Base-by-base conservation (phyloP, 2,888 invertebrate genomes). In the Zhuqinia jingwanae region DNA sequence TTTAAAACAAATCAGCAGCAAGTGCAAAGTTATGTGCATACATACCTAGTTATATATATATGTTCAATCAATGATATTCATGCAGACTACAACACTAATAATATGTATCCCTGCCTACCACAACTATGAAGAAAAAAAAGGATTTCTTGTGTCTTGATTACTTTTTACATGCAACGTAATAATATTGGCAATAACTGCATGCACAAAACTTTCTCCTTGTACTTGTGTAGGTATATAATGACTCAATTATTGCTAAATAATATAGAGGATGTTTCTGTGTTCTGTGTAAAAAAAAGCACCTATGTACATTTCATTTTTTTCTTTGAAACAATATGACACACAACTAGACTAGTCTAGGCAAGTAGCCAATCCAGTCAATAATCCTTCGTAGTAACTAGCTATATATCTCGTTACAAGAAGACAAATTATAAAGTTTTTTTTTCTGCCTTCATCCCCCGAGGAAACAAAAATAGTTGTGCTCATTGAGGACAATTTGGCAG, bases 401-500 rank as follows among this genome's bases (percentile, higher is more conserved):
- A n/a, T n/a, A n/a, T 15, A 70, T 82, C 82, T 82, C 42, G 83
- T 83, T 83, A 83, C 47, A 50, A 76, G 11, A 50, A 76, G 65
- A 83, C 83, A 83, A 83, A 83, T 83, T 83, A 76, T 60, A 50
- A 76, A 45, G 60, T 36, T 45, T 15, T 77, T 79, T 45, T 79
- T 45, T 70, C 70, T 17, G 1, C 47, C 45, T 13, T 8, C 36
- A 68, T 68, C 27, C 13, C 17, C 45, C 45, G 17, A 68, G 20
- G 17, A n/a, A 68, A 70, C 13, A 70, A 22, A 47, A 27, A 53
- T 25, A 22, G 42, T 60, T 76, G 53, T 76, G 30, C 60, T 45
- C 60, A 50, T 25, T 25, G 60, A 77, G 53, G 79, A 68, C 79
- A 70, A 79, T 79, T n/a, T 79, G 81, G 81, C 68, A 81, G 58